phyloP scores from a whole-genome alignment of 2,797 vertebrate genomes.

The Pangasius sanitwongsei region DNA sequence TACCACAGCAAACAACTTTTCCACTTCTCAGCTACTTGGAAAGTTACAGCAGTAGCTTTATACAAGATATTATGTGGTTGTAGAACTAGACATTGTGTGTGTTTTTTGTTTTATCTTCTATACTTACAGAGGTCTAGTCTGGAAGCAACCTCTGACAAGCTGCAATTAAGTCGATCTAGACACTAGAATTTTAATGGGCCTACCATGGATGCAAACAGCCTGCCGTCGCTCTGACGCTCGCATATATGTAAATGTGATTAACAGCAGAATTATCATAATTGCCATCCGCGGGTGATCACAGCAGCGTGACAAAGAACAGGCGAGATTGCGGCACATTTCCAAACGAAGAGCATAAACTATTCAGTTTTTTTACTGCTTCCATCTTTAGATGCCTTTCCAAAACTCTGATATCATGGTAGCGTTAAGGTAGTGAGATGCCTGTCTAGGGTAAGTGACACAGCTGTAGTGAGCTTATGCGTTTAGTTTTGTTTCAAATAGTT shows the following conservation, averaged over 20 bases:
- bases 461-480: background rate
- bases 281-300: slow-evolving; percentile 69
- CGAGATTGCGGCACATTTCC: slow-evolving; percentile 68
- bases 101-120: slow-evolving; percentile 23
- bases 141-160: slow-evolving; percentile 51
- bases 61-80: slow-evolving; percentile 50
- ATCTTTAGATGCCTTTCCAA: slow-evolving; percentile 11
- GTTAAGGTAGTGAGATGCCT: background rate
- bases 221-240: slow-evolving; percentile 62
- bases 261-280: slow-evolving; percentile 78
- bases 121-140: slow-evolving; percentile 37
- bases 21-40: background rate
- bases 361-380: slow-evolving; percentile 23
- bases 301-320: slow-evolving; percentile 66
- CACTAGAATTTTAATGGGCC: slow-evolving; percentile 68
- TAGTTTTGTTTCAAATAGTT: background rate
- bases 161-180: slow-evolving; percentile 67
- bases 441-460: background rate
- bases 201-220: slow-evolving; percentile 61
- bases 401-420: background rate
- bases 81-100: slow-evolving; percentile 68
- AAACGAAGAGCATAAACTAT: slow-evolving; percentile 61
- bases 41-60: background rate
- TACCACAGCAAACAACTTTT: background rate
- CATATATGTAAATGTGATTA: slow-evolving; percentile 80